Conservation (phyloP, 2,888 invertebrate genomes). For the Scaptomyza caliginosa region DNA sequence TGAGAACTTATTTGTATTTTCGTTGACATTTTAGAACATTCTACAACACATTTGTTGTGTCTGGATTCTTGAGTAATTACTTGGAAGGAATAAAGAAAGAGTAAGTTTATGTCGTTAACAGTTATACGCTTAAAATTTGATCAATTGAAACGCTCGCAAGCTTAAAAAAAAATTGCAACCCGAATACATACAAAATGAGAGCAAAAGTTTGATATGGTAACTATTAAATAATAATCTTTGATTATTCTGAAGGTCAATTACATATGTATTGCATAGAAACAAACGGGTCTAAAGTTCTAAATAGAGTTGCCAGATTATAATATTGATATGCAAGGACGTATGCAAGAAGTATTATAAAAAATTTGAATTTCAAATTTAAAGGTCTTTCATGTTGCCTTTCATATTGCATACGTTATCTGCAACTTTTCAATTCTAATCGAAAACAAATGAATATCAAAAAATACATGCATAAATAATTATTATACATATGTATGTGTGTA, state of each 20-base stretch:
- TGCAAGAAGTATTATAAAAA: neutral
- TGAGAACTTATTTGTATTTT: neutral
- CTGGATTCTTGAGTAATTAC: too few species aligned
- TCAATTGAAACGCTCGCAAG: neutral
- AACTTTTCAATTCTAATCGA: slow-evolving; percentile 1
- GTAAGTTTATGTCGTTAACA: neutral
- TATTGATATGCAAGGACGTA: slow-evolving; percentile 8
- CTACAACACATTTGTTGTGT: neutral
- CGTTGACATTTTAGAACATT: neutral
- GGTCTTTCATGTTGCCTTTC: neutral
- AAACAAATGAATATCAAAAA: slow-evolving; percentile 21
- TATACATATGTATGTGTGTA: neutral
- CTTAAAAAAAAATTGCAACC: neutral
- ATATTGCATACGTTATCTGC: slow-evolving; percentile 11
- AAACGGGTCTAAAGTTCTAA: neutral
- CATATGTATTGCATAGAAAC: neutral
- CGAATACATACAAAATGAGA: slow-evolving; percentile 21
- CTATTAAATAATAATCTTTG: neutral
- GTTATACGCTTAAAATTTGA: neutral
- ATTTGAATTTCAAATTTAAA: slow-evolving; percentile 2
- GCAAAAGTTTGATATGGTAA: slow-evolving; percentile 5
- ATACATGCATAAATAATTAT: slow-evolving; percentile 20
- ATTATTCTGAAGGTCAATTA: neutral
- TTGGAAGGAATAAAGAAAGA: too few species aligned
- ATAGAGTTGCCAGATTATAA: neutral